These are phyloP conservation scores for Priocnemis perturbator DNA, from an alignment of 2,888 invertebrate genomes.

Conservation along the genomic window DNA sequence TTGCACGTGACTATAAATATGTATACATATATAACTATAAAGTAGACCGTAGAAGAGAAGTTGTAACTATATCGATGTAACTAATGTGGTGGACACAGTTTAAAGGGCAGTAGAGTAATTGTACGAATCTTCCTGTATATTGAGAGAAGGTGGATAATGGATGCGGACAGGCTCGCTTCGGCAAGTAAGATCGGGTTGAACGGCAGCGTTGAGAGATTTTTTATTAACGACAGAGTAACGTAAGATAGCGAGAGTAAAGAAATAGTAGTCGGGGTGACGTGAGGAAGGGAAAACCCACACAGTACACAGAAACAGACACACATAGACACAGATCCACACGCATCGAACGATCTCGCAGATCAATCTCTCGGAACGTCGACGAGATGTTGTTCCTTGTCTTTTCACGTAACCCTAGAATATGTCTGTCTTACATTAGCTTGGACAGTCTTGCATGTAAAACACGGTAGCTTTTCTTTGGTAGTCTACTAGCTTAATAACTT, in stretches of 20 bases:
- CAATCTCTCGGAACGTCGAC: too few relatives aligned
- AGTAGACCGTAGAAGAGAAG: slow-evolving; percentile 57
- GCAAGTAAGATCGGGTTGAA: slow-evolving; percentile 1
- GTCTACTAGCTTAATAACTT: slow-evolving; percentile 52
- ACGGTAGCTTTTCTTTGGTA: slow-evolving; percentile 55
- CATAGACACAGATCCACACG: too few relatives aligned
- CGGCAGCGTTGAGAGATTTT: not conserved
- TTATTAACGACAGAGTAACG: not conserved
- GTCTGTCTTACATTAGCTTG: slow-evolving; percentile 61
- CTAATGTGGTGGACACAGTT: slow-evolving; percentile 55
- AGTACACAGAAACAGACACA: too few relatives aligned
- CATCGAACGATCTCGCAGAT: too few relatives aligned
- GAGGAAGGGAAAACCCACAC: too few relatives aligned
- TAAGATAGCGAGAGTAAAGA: too few relatives aligned
- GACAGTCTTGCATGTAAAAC: slow-evolving; percentile 59
- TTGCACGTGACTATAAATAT: slow-evolving; percentile 52
- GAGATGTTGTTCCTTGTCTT: slow-evolving; percentile 51
- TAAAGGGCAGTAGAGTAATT: slow-evolving; percentile 53
- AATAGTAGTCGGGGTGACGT: too few relatives aligned
- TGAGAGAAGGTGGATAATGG: slow-evolving; percentile 49
- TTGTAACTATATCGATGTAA: slow-evolving; percentile 59
- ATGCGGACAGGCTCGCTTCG: slow-evolving; percentile 11
- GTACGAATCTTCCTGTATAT: slow-evolving; percentile 43
- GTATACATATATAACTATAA: slow-evolving; percentile 31
- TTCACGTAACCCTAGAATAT: slow-evolving; percentile 57